Evolutionary conservation across 2,113 vertebrate species (phyloP).

Genomic region (Natator depressus): DNA sequence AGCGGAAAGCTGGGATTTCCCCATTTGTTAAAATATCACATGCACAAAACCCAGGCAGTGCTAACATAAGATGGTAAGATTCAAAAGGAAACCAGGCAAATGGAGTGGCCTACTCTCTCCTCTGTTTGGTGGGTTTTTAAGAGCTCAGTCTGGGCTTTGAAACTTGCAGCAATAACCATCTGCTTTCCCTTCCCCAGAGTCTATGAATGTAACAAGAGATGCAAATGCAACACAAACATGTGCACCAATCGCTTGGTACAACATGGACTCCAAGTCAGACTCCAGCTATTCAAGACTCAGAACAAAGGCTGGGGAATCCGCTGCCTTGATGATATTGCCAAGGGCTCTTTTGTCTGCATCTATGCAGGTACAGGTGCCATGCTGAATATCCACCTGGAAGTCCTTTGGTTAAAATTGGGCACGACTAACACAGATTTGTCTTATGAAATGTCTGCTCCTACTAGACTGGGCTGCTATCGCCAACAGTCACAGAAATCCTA

Average conservation of each 20-base stretch:
- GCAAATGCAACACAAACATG: conserved; percentile 90
- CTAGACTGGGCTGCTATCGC: no score
- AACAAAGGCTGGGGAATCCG: conserved; percentile 99
- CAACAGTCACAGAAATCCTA: fast-evolving
- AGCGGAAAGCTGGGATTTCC: neutral
- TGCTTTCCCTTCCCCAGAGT: conserved; percentile 75
- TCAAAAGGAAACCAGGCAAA: neutral
- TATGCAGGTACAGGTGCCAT: conserved; percentile 87
- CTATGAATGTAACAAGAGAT: conserved; percentile 96
- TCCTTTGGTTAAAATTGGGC: neutral
- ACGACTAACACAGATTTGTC: neutral
- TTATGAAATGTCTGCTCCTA: neutral
- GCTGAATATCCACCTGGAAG: fast-evolving
- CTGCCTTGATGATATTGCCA: conserved; percentile 95
- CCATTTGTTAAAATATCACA: neutral
- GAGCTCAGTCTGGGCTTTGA: no score
- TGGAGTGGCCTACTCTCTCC: neutral
- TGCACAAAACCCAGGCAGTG: no score
- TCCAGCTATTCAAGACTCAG: conserved; percentile 98
- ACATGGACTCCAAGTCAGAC: conserved; percentile 94
- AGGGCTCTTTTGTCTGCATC: conserved; percentile 97
- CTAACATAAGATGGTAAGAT: neutral
- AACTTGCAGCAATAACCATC: neutral
- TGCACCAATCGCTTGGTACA: conserved; percentile 96
- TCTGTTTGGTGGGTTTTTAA: fast-evolving